These are phyloP conservation scores for Lypha dubia DNA, from an alignment of 2,888 invertebrate genomes.

Conservation along the genomic window DNA sequence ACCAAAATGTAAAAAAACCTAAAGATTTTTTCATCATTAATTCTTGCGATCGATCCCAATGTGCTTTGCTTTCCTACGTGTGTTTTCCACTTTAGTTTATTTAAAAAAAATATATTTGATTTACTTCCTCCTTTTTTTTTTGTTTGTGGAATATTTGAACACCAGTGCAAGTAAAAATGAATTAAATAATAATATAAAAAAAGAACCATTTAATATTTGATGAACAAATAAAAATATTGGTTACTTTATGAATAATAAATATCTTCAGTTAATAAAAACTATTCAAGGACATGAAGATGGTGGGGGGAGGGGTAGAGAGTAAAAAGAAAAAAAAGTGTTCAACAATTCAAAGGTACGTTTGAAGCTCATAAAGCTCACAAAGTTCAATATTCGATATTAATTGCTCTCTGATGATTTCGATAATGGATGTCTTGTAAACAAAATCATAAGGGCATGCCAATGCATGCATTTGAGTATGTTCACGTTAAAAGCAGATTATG, in stretches of 20 bases:
- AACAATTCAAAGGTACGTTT: constrained; percentile 8
- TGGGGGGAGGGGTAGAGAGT: background rate
- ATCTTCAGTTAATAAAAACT: constrained; percentile 26
- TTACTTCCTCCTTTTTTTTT: background rate
- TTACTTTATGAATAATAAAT: constrained; percentile 57
- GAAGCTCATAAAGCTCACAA: background rate
- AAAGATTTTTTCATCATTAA: too few species aligned
- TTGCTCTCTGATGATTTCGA: background rate
- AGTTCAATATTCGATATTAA: background rate
- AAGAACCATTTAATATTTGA: constrained; percentile 36
- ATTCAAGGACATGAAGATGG: background rate
- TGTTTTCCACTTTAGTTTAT: background rate
- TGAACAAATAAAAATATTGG: constrained; percentile 42
- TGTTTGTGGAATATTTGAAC: background rate
- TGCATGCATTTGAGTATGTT: constrained; percentile 8
- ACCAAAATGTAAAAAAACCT: too few species aligned
- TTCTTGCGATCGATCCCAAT: too few species aligned
- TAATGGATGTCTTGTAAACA: background rate
- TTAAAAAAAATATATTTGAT: background rate
- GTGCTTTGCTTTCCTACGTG: background rate
- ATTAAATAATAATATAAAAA: constrained; percentile 17
- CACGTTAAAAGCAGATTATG: background rate
- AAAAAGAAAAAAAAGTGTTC: background rate
- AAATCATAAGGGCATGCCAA: constrained; percentile 11
- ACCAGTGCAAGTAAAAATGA: background rate